These are phyloP conservation scores for Muscicapa striata DNA, from an alignment of 2,797 vertebrate species.

Conservation along the genomic window DNA sequence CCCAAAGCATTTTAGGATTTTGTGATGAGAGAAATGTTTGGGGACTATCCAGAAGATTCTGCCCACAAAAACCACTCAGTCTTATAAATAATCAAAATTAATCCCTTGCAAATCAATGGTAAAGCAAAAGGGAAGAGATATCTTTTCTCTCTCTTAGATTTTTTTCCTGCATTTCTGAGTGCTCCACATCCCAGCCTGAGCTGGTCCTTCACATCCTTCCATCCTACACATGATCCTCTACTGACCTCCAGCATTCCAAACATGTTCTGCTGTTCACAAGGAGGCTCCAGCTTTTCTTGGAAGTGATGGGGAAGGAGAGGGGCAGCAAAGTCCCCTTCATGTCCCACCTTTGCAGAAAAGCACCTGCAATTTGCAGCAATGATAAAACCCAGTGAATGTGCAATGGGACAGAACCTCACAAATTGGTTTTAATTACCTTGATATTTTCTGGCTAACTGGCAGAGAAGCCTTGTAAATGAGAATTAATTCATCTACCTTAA, in stretches of 20 bases:
- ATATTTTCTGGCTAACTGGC: constrained; percentile 62
- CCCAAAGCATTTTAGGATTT: background rate
- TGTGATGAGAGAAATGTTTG: background rate
- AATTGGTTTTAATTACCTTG: constrained; percentile 71
- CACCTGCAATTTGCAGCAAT: constrained; percentile 52
- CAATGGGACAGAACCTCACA: constrained; percentile 64
- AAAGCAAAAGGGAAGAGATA: background rate
- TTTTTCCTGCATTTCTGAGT: background rate
- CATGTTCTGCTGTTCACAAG: fast-evolving
- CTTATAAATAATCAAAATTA: background rate
- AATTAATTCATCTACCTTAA: constrained; percentile 70
- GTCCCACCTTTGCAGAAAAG: constrained; percentile 42
- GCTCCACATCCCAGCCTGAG: background rate
- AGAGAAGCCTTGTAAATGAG: constrained; percentile 63
- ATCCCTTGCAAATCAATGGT: background rate
- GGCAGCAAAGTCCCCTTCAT: background rate
- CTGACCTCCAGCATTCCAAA: background rate
- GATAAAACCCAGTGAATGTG: constrained; percentile 42
- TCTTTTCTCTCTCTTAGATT: background rate
- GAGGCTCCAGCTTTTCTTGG: background rate
- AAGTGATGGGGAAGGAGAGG: background rate
- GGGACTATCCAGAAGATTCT: background rate
- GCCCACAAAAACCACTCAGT: background rate
- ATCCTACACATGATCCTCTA: fast-evolving
- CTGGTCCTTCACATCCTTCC: background rate